Evolutionary conservation across 1,140 invertebrate genomes (phyloP).

Genomic region (Apis cerana): DNA sequence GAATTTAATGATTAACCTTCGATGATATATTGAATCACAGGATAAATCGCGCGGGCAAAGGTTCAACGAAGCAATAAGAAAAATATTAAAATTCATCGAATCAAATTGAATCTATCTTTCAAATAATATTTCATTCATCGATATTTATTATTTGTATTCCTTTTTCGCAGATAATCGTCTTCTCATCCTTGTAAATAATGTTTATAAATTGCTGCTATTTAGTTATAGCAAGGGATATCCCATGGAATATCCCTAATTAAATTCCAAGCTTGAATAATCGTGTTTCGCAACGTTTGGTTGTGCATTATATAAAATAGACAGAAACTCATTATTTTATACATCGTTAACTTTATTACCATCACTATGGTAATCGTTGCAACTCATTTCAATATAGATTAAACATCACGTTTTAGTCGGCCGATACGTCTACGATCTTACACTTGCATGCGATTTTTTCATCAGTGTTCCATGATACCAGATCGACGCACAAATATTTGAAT

Average conservation of each 20-base stretch:
- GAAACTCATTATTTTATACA: not conserved
- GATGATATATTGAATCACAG: not conserved
- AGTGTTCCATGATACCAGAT: too few species aligned
- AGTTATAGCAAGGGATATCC: not conserved
- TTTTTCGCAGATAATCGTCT: too few species aligned
- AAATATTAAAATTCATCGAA: too few species aligned
- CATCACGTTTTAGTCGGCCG: not conserved
- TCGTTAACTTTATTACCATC: not conserved
- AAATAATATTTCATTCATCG: too few species aligned
- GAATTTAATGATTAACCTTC: not conserved
- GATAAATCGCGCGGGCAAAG: too few species aligned
- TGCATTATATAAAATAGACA: not conserved
- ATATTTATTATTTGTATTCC: too few species aligned
- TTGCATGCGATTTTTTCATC: too few species aligned
- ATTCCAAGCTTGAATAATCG: not conserved
- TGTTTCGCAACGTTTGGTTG: conserved; percentile 2
- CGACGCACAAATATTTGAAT: too few species aligned
- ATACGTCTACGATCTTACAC: too few species aligned
- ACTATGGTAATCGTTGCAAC: not conserved
- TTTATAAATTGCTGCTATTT: not conserved
- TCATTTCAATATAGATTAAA: not conserved
- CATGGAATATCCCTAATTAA: not conserved
- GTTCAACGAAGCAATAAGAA: too few species aligned
- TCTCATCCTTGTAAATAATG: too few species aligned
- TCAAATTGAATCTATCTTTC: too few species aligned